phyloP scores from a whole-genome alignment of 2,113 vertebrate genomes.

The Microcebus tavaratra region DNA sequence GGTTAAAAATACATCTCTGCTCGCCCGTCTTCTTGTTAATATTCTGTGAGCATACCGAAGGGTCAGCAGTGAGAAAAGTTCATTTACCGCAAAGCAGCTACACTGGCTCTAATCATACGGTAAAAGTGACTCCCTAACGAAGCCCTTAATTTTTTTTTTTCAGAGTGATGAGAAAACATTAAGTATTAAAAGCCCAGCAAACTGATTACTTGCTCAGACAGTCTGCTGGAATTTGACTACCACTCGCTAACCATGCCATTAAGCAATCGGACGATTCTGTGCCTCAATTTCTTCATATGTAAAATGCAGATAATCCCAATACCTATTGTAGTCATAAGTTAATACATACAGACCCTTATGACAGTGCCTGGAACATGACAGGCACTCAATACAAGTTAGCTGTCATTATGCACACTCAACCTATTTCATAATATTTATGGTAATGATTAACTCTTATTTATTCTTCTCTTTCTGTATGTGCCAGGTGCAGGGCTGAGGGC shows the following conservation, averaged over 20 bases:
- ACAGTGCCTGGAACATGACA: background rate
- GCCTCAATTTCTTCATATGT: background rate
- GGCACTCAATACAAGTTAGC: background rate
- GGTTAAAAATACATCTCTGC: constrained; percentile 26
- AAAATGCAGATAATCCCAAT: background rate
- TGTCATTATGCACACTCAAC: background rate
- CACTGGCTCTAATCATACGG: background rate
- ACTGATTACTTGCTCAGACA: background rate
- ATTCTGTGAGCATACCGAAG: background rate
- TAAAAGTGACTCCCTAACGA: background rate
- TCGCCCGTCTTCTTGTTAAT: background rate
- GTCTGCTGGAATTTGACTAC: background rate
- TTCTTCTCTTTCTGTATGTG: background rate
- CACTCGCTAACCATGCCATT: accelerated
- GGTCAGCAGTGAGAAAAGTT: background rate
- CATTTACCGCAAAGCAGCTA: background rate
- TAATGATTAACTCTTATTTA: background rate
- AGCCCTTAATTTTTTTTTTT: background rate
- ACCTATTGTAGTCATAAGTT: background rate
- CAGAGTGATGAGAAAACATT: background rate
- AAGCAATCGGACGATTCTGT: background rate
- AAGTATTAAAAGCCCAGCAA: background rate
- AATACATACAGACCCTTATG: background rate
- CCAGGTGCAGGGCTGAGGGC: background rate
- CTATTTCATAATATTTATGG: background rate